A percentile compares a stretch with the other conserved stretches of the same genome.
Conservation (phyloP, 2,113 vertebrate species). For the Alosa alosa region DNA sequence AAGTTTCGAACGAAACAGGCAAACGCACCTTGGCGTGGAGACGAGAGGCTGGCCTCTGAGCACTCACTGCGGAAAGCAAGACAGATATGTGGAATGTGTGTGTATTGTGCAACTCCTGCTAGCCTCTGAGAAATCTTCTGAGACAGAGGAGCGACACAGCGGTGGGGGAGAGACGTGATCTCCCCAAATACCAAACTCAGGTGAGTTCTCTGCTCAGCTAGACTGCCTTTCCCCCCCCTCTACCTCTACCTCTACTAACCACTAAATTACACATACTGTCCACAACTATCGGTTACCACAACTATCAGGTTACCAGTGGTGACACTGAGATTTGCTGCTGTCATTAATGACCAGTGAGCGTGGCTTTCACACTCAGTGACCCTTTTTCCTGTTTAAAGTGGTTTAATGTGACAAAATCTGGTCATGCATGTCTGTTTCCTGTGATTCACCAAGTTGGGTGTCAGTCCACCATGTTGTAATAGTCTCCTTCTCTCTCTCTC, state of each 20-base stretch:
- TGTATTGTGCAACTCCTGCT: conserved; percentile 66
- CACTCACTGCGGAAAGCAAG: conserved; percentile 40
- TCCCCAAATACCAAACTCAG: conserved; percentile 59
- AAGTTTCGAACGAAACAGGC: conserved; percentile 15
- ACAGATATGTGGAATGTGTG: conserved; percentile 48
- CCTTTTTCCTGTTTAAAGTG: neutral
- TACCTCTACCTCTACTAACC: neutral
- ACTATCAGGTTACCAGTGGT: neutral
- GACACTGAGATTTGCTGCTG: neutral
- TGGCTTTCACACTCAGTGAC: neutral
- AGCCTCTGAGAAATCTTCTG: conserved; percentile 45
- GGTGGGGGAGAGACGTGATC: conserved; percentile 37
- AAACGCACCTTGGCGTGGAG: conserved; percentile 30
- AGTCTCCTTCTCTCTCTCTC: neutral
- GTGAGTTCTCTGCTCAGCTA: conserved; percentile 55
- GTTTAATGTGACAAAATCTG: neutral
- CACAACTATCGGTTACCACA: no score
- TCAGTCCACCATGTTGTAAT: conserved; percentile 32
- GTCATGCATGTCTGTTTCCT: conserved; percentile 2
- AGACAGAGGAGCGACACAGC: conserved; percentile 39
- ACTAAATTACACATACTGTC: neutral
- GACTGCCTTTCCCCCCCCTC: conserved; percentile 4
- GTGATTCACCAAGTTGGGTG: conserved; percentile 11
- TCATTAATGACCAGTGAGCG: neutral
- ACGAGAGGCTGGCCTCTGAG: conserved; percentile 42